Percentiles rank a stretch among this genome's conserved stretches.
These are phyloP conservation scores for Montipora capricornis DNA, from an alignment of 64 coral and sea anemone species.

Conservation along the genomic window DNA sequence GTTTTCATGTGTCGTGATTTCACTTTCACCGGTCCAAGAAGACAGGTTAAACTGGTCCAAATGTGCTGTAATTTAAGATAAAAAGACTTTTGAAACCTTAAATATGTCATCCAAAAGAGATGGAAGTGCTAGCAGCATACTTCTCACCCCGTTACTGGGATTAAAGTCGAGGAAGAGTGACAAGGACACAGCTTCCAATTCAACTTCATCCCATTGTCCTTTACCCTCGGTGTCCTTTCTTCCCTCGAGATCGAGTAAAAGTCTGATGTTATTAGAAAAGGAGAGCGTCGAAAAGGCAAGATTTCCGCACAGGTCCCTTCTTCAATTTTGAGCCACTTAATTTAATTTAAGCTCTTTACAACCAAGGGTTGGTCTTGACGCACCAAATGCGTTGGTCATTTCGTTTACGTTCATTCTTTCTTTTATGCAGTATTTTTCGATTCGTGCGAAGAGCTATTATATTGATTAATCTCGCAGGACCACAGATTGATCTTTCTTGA, in stretches of 20 bases:
- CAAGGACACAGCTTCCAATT: not conserved
- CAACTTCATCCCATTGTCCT: not conserved
- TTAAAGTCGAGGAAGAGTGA: slow-evolving; percentile 32
- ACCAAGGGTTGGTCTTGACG: too few relatives aligned
- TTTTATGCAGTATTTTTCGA: too few relatives aligned
- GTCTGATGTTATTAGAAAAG: slow-evolving; percentile 38
- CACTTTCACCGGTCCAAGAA: not conserved
- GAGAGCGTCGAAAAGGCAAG: slow-evolving; percentile 80
- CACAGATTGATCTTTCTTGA: too few relatives aligned
- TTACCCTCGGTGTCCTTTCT: not conserved
- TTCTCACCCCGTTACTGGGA: slow-evolving; percentile 15
- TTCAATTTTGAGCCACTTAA: not conserved
- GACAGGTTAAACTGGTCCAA: too few relatives aligned
- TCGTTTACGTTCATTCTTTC: too few relatives aligned
- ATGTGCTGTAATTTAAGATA: not conserved
- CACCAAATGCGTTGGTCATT: too few relatives aligned
- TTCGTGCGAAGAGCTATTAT: too few relatives aligned
- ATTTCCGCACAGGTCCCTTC: too few relatives aligned
- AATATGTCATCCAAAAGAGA: slow-evolving; percentile 20
- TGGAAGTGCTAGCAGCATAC: not conserved
- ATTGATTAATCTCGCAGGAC: too few relatives aligned
- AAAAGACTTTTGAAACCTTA: not conserved
- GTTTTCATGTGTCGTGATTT: not conserved
- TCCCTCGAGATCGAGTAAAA: slow-evolving; percentile 19
- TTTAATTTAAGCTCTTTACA: too few relatives aligned